Percentiles rank a stretch among this genome's conserved stretches.
These are phyloP conservation scores for Pilophorus perplexus DNA, from an alignment of 2,888 invertebrate genomes.

Conservation along the genomic window DNA sequence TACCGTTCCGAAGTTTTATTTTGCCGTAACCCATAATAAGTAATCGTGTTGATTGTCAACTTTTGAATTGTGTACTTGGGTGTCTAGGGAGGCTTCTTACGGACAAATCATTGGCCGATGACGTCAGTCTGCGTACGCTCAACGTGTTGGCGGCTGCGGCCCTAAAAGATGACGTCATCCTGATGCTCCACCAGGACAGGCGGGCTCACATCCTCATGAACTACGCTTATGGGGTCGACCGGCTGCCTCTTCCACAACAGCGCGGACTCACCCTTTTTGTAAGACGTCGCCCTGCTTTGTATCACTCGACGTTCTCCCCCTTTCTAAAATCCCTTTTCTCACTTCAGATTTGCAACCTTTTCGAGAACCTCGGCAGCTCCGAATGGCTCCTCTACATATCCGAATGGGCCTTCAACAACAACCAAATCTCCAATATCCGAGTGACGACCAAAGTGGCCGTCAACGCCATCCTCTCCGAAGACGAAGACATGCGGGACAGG, in stretches of 20 bases:
- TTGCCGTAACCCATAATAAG: too few relatives aligned
- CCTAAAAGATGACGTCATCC: conserved; percentile 83
- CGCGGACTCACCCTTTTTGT: conserved; percentile 77
- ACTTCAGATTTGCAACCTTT: conserved; percentile 80
- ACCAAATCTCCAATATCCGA: conserved; percentile 79
- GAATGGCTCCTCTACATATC: conserved; percentile 94
- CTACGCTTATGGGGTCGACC: conserved; percentile 77
- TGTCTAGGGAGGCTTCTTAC: conserved; percentile 61
- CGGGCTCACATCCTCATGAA: conserved; percentile 85
- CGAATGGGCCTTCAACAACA: conserved; percentile 78
- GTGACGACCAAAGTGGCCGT: conserved; percentile 89
- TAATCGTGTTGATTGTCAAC: too few relatives aligned
- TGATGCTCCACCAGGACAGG: conserved; percentile 85
- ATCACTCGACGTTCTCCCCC: too few relatives aligned
- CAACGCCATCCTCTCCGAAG: conserved; percentile 74
- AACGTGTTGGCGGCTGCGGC: conserved; percentile 74
- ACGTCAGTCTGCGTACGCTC: conserved; percentile 64
- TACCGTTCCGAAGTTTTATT: too few relatives aligned
- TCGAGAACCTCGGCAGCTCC: conserved; percentile 81
- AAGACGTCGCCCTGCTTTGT: too few relatives aligned
- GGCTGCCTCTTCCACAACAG: conserved; percentile 70
- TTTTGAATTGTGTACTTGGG: too few relatives aligned
- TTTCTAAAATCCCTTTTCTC: not conserved
- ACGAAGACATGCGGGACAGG: conserved; percentile 68
- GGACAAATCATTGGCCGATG: conserved; percentile 59